Conservation (phyloP, 2,113 vertebrate genomes). For the Entomyzon cyanotis region DNA sequence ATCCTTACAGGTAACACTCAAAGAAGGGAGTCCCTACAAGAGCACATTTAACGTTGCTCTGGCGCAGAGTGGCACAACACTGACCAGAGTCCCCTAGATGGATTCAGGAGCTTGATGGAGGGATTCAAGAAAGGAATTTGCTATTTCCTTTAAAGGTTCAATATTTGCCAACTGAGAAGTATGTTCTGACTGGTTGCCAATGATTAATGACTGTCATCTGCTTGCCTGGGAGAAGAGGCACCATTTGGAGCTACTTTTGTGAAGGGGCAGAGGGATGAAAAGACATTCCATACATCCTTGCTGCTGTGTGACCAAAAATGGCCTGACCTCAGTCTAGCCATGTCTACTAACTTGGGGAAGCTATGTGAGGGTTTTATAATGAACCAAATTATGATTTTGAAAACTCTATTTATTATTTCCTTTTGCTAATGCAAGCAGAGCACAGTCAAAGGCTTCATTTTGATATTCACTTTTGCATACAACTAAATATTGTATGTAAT, state of each 20-base stretch:
- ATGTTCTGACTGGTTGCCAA: background rate
- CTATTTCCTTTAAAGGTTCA: background rate
- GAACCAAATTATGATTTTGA: background rate
- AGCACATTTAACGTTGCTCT: background rate
- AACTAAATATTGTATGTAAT: background rate
- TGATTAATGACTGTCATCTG: background rate
- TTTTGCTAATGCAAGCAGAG: background rate
- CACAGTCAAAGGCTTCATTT: background rate
- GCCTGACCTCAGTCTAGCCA: background rate
- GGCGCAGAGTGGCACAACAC: background rate
- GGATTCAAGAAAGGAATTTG: background rate
- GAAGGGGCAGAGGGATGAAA: background rate
- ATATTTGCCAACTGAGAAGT: background rate
- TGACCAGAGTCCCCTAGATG: background rate
- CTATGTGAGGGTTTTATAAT: slow-evolving; percentile 13
- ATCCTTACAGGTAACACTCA: background rate
- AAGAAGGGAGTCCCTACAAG: background rate
- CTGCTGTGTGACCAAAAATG: background rate
- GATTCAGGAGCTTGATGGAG: background rate
- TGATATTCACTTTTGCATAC: background rate
- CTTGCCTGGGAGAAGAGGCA: background rate
- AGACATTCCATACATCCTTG: background rate
- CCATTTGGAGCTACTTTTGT: background rate
- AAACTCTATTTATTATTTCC: slow-evolving; percentile 25
- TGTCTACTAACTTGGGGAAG: background rate